Percentiles rank a stretch among this genome's conserved stretches.
Evolutionary conservation across 2,797 vertebrate species (phyloP).

Genomic region (Lepidocolaptes lacrymiger): DNA sequence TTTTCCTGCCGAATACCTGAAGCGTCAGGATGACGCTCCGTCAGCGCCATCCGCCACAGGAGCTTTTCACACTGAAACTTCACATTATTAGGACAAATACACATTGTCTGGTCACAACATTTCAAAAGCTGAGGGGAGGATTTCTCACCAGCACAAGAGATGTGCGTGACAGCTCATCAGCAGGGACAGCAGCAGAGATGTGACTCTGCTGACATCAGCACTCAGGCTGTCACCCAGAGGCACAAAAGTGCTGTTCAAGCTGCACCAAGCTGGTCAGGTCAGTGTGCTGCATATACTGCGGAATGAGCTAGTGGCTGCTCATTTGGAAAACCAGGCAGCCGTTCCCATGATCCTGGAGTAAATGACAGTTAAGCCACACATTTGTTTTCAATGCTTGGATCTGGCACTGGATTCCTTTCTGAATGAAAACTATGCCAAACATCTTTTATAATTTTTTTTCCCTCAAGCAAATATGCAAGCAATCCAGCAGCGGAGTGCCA

Average conservation of each 20-base stretch:
- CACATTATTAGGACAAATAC: slow-evolving; percentile 3
- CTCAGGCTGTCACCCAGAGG: neutral
- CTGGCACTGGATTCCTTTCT: slow-evolving; percentile 64
- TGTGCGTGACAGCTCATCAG: accelerated
- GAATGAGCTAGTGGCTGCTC: neutral
- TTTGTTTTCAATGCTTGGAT: slow-evolving; percentile 67
- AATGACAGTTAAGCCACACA: slow-evolving; percentile 63
- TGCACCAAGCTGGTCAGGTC: neutral
- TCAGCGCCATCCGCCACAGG: neutral
- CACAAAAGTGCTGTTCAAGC: neutral
- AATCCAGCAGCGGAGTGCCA: slow-evolving; percentile 46
- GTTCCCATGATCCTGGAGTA: slow-evolving; percentile 72
- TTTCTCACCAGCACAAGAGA: neutral
- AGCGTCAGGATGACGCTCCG: neutral
- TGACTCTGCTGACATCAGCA: neutral
- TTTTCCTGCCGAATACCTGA: neutral
- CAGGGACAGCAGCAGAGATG: neutral
- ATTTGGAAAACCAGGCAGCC: slow-evolving; percentile 38
- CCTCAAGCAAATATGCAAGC: slow-evolving; percentile 62
- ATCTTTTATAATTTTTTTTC: slow-evolving; percentile 57
- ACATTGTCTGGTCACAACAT: neutral
- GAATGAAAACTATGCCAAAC: slow-evolving; percentile 74
- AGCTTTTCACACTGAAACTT: neutral
- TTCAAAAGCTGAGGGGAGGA: neutral
- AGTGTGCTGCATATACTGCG: neutral